These are phyloP conservation scores for Mimas tiliae DNA, from an alignment of 2,888 invertebrate genomes.

Conservation along the genomic window DNA sequence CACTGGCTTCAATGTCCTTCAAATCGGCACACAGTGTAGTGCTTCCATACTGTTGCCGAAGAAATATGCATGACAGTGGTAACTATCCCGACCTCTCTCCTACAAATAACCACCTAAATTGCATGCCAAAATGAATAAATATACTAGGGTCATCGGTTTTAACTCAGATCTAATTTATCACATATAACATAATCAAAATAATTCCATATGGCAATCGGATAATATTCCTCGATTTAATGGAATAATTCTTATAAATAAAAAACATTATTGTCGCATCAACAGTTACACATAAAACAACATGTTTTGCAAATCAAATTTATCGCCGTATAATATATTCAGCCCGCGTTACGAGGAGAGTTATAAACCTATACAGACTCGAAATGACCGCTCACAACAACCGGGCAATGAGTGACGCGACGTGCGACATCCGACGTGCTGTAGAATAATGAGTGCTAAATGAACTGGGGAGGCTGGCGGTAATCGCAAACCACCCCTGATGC, in stretches of 20 bases:
- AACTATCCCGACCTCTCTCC: too few species aligned
- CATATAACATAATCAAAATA: too few species aligned
- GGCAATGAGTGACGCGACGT: constrained; percentile 47
- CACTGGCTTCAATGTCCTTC: too few species aligned
- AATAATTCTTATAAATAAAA: not conserved
- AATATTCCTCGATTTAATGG: too few species aligned
- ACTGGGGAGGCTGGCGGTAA: constrained; percentile 54
- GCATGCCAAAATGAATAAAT: too few species aligned
- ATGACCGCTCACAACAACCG: constrained; percentile 37
- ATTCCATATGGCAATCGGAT: too few species aligned
- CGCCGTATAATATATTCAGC: constrained; percentile 33
- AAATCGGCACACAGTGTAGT: too few species aligned
- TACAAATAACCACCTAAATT: too few species aligned
- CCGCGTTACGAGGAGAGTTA: constrained; percentile 38
- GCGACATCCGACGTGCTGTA: constrained; percentile 54
- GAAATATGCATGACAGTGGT: too few species aligned
- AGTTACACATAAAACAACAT: not conserved
- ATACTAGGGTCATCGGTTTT: too few species aligned
- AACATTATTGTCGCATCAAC: not conserved
- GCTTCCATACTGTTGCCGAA: too few species aligned
- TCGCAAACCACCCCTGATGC: constrained; percentile 32
- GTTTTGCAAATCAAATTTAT: constrained; percentile 6
- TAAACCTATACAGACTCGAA: constrained; percentile 33
- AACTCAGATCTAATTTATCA: too few species aligned
- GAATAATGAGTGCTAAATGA: constrained; percentile 74